A percentile compares a stretch with the other conserved stretches of the same genome.
phyloP scores from a whole-genome alignment of 2,888 invertebrate species.

The Pocota personata region DNA sequence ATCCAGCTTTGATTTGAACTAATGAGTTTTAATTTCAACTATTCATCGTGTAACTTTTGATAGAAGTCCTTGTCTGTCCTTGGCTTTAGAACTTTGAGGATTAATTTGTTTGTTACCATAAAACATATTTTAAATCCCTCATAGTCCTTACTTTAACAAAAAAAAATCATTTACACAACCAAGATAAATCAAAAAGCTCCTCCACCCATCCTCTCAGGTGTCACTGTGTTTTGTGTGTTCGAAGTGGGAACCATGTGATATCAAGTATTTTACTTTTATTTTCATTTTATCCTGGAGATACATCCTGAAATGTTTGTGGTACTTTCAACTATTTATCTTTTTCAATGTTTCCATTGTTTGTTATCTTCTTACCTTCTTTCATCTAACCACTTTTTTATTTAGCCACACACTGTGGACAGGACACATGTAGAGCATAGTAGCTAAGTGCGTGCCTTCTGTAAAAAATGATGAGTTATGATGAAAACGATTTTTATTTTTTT shows the following conservation, averaged over 20 bases:
- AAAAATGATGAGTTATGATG: conserved; percentile 65
- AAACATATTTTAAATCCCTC: background rate
- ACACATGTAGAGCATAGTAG: background rate
- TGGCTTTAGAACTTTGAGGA: background rate
- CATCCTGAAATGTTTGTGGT: conserved; percentile 33
- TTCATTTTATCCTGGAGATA: conserved; percentile 18
- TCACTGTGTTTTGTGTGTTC: background rate
- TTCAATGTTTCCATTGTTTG: conserved; percentile 42
- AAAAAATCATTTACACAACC: conserved; percentile 1
- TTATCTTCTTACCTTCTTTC: conserved; percentile 15
- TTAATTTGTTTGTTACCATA: background rate
- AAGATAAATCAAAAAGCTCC: conserved; percentile 51
- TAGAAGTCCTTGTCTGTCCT: background rate
- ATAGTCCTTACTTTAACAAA: background rate
- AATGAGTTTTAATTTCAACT: background rate
- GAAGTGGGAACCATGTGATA: background rate
- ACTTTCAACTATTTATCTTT: conserved; percentile 62
- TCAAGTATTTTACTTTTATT: conserved; percentile 1
- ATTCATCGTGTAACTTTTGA: background rate
- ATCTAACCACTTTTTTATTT: background rate
- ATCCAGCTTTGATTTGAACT: background rate
- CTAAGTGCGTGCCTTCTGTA: conserved; percentile 38
- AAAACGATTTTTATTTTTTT: conserved; percentile 29
- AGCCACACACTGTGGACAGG: background rate
- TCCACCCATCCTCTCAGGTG: conserved; percentile 35